These are phyloP conservation scores for Blastobasis lacticolella DNA, from an alignment of 2,888 invertebrate species.

Conservation along the genomic window DNA sequence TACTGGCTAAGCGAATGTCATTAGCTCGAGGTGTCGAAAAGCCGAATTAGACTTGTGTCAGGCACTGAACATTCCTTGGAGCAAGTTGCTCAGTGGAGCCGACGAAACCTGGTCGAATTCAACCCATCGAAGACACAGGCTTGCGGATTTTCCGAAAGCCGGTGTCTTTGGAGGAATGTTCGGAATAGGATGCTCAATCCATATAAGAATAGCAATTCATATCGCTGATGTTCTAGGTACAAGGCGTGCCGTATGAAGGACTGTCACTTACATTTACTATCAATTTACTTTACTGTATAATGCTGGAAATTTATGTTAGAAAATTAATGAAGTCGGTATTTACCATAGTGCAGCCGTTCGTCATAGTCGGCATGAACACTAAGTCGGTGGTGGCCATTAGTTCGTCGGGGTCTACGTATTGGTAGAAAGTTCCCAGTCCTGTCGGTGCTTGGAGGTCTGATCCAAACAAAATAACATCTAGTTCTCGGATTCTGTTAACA, in stretches of 20 bases:
- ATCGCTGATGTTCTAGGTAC: too few relatives aligned
- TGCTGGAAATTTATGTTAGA: background rate
- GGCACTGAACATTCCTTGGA: too few relatives aligned
- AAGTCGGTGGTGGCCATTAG: conserved; percentile 37
- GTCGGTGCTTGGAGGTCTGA: conserved; percentile 15
- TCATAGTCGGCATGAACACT: conserved; percentile 31
- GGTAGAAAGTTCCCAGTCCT: conserved; percentile 33
- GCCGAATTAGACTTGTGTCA: too few relatives aligned
- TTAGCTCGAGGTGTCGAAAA: too few relatives aligned
- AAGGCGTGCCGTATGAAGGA: background rate
- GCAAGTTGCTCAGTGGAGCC: too few relatives aligned
- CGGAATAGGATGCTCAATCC: too few relatives aligned
- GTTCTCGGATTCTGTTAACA: conserved; percentile 15
- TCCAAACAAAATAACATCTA: conserved; percentile 14
- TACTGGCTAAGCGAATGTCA: too few relatives aligned
- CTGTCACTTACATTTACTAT: background rate
- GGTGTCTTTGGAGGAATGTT: too few relatives aligned
- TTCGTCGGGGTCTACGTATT: conserved; percentile 37
- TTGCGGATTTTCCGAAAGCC: background rate
- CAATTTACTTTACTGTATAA: background rate
- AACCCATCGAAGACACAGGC: background rate
- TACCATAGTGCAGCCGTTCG: conserved; percentile 18
- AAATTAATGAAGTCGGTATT: background rate
- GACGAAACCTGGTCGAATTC: too few relatives aligned
- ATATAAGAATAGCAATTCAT: too few relatives aligned